Evolutionary conservation across 1,140 invertebrate genomes (phyloP).

Genomic region (Nasonia longicornis): DNA sequence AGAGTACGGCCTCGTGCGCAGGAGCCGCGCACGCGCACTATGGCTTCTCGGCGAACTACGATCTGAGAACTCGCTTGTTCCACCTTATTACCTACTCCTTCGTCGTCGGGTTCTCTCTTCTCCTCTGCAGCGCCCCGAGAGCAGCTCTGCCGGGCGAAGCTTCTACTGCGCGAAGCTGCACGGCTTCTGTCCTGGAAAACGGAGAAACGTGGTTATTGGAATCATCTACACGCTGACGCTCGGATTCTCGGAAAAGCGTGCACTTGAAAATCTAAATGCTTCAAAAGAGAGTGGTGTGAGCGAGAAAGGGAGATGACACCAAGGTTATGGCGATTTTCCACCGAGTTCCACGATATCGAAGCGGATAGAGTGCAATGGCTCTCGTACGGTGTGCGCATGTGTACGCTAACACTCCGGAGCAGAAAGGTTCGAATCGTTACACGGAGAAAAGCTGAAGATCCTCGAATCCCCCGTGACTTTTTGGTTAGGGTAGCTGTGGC

Average conservation of each 20-base stretch:
- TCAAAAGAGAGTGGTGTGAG: neutral
- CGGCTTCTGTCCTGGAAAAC: neutral
- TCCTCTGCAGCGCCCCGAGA: neutral
- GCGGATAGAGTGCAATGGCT: no score
- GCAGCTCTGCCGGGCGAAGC: neutral
- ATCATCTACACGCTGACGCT: neutral
- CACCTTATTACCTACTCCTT: neutral
- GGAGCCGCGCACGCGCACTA: constrained; percentile 40
- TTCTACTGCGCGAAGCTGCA: neutral
- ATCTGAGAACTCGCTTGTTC: neutral
- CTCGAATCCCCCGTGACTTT: no score
- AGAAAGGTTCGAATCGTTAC: neutral
- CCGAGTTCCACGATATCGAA: neutral
- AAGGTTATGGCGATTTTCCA: neutral
- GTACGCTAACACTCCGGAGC: neutral
- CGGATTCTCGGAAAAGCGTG: neutral
- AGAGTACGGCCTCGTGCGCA: constrained; percentile 42
- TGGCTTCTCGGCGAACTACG: neutral
- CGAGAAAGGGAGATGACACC: neutral
- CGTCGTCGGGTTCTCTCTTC: neutral
- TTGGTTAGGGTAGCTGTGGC: no score
- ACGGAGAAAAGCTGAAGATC: neutral
- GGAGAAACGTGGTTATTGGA: neutral
- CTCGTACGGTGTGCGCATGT: neutral
- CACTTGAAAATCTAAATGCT: neutral